phyloP scores from a whole-genome alignment of 2,888 invertebrate species.

The Eurytoma californica region DNA sequence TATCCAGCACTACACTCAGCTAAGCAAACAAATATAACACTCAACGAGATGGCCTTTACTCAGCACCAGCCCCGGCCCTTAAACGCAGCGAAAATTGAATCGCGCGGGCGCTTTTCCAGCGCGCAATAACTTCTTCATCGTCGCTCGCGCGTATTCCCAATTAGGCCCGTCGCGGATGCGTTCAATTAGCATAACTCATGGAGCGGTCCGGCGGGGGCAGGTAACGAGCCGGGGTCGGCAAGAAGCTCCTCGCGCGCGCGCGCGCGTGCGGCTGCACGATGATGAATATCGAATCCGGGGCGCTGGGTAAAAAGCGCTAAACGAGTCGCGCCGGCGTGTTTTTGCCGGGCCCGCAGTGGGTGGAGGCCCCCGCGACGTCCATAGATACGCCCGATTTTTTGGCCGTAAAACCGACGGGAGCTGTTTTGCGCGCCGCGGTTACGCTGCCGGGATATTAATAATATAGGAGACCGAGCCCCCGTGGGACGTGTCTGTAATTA shows the following conservation, averaged over 20 bases:
- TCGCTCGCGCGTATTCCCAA: slow-evolving; percentile 62
- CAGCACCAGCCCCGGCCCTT: not conserved
- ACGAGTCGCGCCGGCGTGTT: slow-evolving; percentile 5
- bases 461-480: not conserved
- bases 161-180: slow-evolving; percentile 62
- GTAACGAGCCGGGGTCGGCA: slow-evolving; percentile 41
- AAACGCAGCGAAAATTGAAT: slow-evolving; percentile 35
- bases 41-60: too few species aligned
- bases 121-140: slow-evolving; percentile 32
- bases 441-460: slow-evolving; percentile 2
- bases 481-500: too few species aligned
- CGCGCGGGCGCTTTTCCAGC: slow-evolving; percentile 13
- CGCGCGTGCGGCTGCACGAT: slow-evolving; percentile 4
- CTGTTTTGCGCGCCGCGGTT: not conserved
- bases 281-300: slow-evolving; percentile 46
- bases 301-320: slow-evolving; percentile 39
- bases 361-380: not conserved
- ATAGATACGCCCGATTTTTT: not conserved
- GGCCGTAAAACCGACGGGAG: not conserved
- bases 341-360: slow-evolving; percentile 2
- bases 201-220: slow-evolving; percentile 48
- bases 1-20: too few species aligned
- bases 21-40: too few species aligned
- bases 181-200: slow-evolving; percentile 72
- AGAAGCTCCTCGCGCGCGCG: not conserved